Conservation (phyloP, 2,797 vertebrate genomes). For the Melopsittacus undulatus region DNA sequence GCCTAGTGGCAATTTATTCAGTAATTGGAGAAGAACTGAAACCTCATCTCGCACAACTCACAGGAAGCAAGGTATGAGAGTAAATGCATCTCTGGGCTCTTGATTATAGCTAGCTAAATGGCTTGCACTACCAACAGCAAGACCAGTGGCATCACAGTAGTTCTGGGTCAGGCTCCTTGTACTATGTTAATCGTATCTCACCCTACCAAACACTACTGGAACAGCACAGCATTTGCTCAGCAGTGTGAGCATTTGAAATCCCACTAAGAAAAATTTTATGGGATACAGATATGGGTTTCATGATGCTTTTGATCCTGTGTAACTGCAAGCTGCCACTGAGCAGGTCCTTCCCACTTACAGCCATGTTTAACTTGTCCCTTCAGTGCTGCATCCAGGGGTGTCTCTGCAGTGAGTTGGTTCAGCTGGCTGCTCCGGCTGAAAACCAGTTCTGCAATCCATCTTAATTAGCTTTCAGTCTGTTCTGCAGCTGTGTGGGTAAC, state of each 20-base stretch:
- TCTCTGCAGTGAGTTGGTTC: neutral
- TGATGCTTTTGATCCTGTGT: neutral
- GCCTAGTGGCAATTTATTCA: conserved; percentile 96
- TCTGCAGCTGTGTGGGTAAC: neutral
- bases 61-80: conserved; percentile 93
- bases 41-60: conserved; percentile 94
- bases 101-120: neutral
- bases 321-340: neutral
- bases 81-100: neutral
- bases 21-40: conserved; percentile 98
- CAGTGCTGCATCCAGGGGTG: neutral
- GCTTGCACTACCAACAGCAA: neutral
- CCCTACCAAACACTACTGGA: neutral
- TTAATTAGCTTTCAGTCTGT: neutral
- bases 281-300: neutral
- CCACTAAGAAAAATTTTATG: neutral
- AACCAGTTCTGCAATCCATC: neutral
- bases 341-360: neutral
- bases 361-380: neutral
- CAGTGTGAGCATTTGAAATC: neutral
- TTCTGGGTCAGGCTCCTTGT: neutral
- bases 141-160: neutral
- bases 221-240: neutral
- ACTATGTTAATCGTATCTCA: neutral
- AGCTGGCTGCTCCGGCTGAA: neutral